These are phyloP conservation scores for Andrena fulva DNA, from an alignment of 2,888 invertebrate genomes.

Conservation along the genomic window DNA sequence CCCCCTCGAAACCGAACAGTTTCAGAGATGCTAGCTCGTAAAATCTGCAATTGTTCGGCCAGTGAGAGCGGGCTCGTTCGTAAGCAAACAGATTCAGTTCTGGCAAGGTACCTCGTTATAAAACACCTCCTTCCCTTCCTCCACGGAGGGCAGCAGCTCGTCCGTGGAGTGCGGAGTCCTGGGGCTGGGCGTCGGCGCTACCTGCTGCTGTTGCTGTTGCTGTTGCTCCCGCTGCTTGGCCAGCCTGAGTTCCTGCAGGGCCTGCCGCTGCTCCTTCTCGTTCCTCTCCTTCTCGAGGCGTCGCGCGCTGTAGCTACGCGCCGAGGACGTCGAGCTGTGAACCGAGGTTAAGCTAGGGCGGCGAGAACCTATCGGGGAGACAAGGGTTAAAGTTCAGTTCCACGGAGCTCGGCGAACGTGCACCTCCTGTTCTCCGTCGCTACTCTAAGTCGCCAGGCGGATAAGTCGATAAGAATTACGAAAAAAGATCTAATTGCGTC, in stretches of 20 bases:
- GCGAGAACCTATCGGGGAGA: constrained; percentile 89
- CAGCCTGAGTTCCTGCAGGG: constrained; percentile 90
- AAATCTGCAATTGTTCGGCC: no score
- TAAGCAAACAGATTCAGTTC: not conserved
- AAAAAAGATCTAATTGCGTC: constrained; percentile 45
- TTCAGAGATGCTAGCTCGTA: no score
- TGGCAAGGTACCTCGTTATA: constrained; percentile 77
- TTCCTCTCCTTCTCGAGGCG: constrained; percentile 93
- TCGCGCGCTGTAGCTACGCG: constrained; percentile 92
- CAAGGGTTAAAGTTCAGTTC: constrained; percentile 15
- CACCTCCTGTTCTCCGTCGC: not conserved
- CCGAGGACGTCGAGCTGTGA: constrained; percentile 93
- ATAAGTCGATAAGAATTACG: constrained; percentile 28
- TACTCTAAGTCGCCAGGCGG: constrained; percentile 51
- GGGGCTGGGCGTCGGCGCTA: constrained; percentile 89
- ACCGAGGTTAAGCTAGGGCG: constrained; percentile 95
- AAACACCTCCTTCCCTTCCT: constrained; percentile 91
- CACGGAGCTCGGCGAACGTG: not conserved
- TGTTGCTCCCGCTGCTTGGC: constrained; percentile 88
- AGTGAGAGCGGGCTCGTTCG: no score
- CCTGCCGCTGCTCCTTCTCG: constrained; percentile 91
- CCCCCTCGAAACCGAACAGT: no score
- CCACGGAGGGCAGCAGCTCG: constrained; percentile 92
- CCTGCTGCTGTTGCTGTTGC: constrained; percentile 85
- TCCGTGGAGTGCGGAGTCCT: constrained; percentile 94